Conservation (phyloP, 2,888 invertebrate genomes). For the Anarsia innoxiella region DNA sequence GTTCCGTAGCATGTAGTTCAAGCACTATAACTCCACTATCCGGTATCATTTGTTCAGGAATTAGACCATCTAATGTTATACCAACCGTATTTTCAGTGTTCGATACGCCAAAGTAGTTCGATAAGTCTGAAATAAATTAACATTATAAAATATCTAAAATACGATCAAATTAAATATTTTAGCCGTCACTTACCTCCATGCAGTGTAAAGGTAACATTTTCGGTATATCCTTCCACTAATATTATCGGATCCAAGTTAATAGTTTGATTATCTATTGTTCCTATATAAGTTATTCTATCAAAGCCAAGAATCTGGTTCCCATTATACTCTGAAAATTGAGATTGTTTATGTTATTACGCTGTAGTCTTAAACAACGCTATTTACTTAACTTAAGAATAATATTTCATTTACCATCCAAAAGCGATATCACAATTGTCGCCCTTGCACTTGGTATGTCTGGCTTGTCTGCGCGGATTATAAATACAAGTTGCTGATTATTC, state of each 20-base stretch:
- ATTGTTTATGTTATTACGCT: neutral
- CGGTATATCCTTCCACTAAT: conserved; percentile 23
- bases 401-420: conserved; percentile 16
- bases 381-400: neutral
- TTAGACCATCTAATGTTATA: conserved; percentile 18
- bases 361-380: neutral
- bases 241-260: conserved; percentile 14
- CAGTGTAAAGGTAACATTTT: conserved; percentile 24
- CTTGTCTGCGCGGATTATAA: conserved; percentile 22
- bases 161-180: neutral
- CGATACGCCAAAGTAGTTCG: conserved; percentile 17
- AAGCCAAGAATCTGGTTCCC: conserved; percentile 3
- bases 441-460: conserved; percentile 17
- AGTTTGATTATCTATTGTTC: conserved; percentile 3
- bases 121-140: conserved; percentile 24
- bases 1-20: conserved; percentile 27
- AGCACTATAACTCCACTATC: conserved; percentile 25
- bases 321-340: neutral
- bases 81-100: conserved; percentile 15
- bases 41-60: conserved; percentile 27
- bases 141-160: too few relatives aligned
- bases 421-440: conserved; percentile 23
- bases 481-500: conserved; percentile 23
- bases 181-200: conserved; percentile 28
- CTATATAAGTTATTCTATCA: conserved; percentile 2